A percentile compares a stretch with the other conserved stretches of the same genome.
Conservation (phyloP, 2,113 vertebrate species). For the Erinaceus europaeus region DNA sequence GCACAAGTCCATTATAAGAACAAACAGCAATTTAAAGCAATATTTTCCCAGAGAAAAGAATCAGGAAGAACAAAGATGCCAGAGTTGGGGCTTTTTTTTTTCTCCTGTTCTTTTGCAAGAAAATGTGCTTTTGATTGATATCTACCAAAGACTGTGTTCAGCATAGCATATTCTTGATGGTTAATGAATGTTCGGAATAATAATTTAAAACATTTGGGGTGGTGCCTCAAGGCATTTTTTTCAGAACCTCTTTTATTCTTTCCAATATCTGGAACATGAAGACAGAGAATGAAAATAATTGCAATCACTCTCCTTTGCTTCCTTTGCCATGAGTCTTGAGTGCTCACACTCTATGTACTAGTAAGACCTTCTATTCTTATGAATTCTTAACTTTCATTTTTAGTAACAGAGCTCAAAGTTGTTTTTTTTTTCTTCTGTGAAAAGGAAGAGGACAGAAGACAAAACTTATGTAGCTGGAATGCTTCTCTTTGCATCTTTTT, state of each 20-base stretch:
- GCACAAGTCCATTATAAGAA: slow-evolving; percentile 52
- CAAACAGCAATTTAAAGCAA: slow-evolving; percentile 59
- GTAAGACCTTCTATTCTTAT: not conserved
- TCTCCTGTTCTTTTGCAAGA: slow-evolving; percentile 23
- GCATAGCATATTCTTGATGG: slow-evolving; percentile 39
- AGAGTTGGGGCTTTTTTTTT: not conserved
- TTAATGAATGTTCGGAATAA: slow-evolving; percentile 58
- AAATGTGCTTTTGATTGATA: slow-evolving; percentile 63
- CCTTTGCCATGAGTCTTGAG: not conserved
- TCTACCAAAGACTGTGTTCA: slow-evolving; percentile 35
- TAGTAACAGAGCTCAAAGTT: not conserved
- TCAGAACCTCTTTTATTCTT: slow-evolving; percentile 51
- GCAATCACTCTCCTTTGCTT: not conserved
- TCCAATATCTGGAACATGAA: slow-evolving; percentile 27
- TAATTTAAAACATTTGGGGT: slow-evolving; percentile 57
- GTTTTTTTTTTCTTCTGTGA: not conserved
- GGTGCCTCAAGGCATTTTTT: slow-evolving; percentile 33
- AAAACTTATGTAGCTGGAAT: rapidly evolving
- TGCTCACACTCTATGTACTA: not conserved
- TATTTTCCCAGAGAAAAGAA: slow-evolving; percentile 62
- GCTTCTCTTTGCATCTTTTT: not conserved
- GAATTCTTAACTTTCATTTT: not conserved
- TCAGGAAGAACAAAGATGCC: slow-evolving; percentile 45
- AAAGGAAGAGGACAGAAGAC: not conserved
- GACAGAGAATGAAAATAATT: slow-evolving; percentile 22